phyloP scores from a whole-genome alignment of 2,797 vertebrate genomes.

The Poeciliopsis paucimaculata region DNA sequence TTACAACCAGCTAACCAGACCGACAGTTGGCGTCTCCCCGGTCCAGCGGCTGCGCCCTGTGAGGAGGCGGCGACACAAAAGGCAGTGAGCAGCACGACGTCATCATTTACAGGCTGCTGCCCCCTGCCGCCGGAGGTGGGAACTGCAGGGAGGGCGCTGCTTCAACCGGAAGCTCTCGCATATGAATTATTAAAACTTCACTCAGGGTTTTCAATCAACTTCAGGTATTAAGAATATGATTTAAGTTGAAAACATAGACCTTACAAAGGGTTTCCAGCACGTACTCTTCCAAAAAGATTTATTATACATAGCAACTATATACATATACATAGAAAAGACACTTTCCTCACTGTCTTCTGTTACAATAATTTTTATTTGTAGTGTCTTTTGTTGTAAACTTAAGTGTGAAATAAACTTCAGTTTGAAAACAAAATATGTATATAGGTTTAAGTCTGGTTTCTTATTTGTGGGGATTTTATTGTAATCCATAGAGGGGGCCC shows the following conservation, averaged over 20 bases:
- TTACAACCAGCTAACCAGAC: constrained; percentile 62
- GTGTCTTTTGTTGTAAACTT: too few species aligned
- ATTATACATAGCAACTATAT: neutral
- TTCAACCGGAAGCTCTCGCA: neutral
- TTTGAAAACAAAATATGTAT: too few species aligned
- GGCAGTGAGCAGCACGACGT: constrained; percentile 78
- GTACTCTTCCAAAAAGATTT: neutral
- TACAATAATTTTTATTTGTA: neutral
- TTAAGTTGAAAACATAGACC: neutral
- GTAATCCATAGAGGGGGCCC: too few species aligned
- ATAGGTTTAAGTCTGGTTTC: too few species aligned
- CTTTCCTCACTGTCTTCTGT: neutral
- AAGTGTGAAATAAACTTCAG: too few species aligned
- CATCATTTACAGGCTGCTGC: constrained; percentile 57
- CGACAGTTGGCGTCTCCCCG: constrained; percentile 24
- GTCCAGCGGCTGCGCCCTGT: constrained; percentile 63
- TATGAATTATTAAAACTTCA: neutral
- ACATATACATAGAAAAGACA: neutral
- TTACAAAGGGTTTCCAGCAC: neutral
- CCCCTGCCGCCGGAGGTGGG: constrained; percentile 55
- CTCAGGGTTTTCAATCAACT: neutral
- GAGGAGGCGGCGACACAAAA: constrained; percentile 81
- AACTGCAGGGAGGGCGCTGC: constrained; percentile 23
- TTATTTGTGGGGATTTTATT: too few species aligned
- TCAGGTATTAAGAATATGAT: neutral